Base-by-base conservation (phyloP, 1,140 invertebrate species). In the Forficula auricularia region DNA sequence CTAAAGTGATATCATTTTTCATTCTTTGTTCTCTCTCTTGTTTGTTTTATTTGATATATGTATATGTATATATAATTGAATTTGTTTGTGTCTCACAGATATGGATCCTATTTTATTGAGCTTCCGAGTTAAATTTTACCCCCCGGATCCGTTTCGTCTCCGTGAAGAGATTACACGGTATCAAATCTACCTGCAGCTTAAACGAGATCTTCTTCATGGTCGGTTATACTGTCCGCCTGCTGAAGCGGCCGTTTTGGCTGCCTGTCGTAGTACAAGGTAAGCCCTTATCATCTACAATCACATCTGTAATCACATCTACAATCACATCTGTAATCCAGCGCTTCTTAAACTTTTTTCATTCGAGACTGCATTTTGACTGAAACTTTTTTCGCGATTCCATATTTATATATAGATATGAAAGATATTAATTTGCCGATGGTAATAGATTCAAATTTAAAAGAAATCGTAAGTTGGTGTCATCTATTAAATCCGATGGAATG, bases 71-170 rank as follows among this genome's bases (percentile, higher is more conserved):
- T n/a, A n/a, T n/a, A n/a, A n/a, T n/a, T n/a, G 19, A 19, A 31
- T 32, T 40, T 9, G 34, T 44, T 47, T 44, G 36, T 49, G 45
- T 41, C 45, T 64, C 65, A 37, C 65, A 86, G 86, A 88, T 61
- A 71, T 85, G 56, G 77, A 82, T 51, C 81, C 83, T 40, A 79
- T 90, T 53, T 58, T 90, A 19, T 87, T 95, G 59, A 89, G 86
- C 57, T 85, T 95, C 60, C 77, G 89, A 38, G 82, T 94, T 31
- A 92, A 94, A 63, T 95, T 90, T 59, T 95, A 94, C 60, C 89
- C 89, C 7, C 82, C 83, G 19, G 86, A 94, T 68, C 86, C 89
- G 32, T 70, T 79, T 54, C 61, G 72, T 46, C 61, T 90, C 48
- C 84, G 84, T 55, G 85, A 90, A 62, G 84, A 88, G 65, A 77